Evolutionary conservation across 2,888 invertebrate species (phyloP).

Genomic region (Sphinx pinastri): DNA sequence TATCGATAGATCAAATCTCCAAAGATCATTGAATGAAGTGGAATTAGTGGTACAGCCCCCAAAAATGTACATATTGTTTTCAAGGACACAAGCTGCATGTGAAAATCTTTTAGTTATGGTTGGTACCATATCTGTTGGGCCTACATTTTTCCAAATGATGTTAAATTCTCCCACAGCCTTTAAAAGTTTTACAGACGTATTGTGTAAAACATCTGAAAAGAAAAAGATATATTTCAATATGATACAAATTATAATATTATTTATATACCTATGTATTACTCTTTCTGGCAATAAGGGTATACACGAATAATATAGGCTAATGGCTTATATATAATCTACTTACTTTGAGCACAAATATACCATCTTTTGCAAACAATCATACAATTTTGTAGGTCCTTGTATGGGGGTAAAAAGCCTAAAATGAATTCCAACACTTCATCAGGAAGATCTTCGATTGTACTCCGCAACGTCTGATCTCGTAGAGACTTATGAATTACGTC

Average conservation of each 20-base stretch:
- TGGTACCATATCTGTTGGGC: constrained; percentile 84
- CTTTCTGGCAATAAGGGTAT: not conserved
- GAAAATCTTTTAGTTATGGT: constrained; percentile 96
- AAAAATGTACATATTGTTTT: constrained; percentile 96
- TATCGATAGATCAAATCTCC: constrained; percentile 94
- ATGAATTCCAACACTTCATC: constrained; percentile 97
- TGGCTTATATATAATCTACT: constrained; percentile 54
- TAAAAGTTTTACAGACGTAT: constrained; percentile 88
- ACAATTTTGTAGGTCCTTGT: constrained; percentile 94
- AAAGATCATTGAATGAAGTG: constrained; percentile 98
- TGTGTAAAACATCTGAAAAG: constrained; percentile 90
- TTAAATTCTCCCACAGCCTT: constrained; percentile 91
- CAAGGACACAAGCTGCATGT: constrained; percentile 93
- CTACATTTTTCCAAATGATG: constrained; percentile 88
- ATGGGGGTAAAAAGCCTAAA: constrained; percentile 93
- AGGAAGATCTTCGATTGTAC: constrained; percentile 88
- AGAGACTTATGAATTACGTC: constrained; percentile 65
- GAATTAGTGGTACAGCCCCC: constrained; percentile 97
- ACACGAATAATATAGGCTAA: not conserved
- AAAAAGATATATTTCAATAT: constrained; percentile 14
- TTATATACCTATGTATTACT: too few species aligned
- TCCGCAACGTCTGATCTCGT: constrained; percentile 60
- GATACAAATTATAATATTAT: too few species aligned
- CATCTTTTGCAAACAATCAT: constrained; percentile 94
- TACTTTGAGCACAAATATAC: constrained; percentile 93